phyloP scores from a whole-genome alignment of 2,888 invertebrate genomes.

The Odontomyia ornata region DNA sequence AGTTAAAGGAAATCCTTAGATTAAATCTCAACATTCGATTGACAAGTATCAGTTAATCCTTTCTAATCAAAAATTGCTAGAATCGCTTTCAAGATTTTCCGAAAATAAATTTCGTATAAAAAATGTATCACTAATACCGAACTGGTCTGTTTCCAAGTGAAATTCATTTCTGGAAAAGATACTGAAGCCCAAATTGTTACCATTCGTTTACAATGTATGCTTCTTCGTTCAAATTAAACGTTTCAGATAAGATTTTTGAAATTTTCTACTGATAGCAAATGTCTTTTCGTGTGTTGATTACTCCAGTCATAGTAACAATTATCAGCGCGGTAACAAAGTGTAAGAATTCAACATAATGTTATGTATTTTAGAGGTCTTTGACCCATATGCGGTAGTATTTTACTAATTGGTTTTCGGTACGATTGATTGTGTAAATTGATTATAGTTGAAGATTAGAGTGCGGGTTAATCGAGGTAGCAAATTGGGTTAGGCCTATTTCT shows the following conservation, averaged over 20 bases:
- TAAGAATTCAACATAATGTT: background rate
- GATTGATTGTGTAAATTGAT: too few relatives aligned
- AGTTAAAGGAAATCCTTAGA: background rate
- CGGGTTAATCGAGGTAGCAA: too few relatives aligned
- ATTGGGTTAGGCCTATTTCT: too few relatives aligned
- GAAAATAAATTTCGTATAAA: too few relatives aligned
- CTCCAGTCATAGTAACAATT: background rate
- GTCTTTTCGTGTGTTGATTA: background rate
- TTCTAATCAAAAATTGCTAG: too few relatives aligned
- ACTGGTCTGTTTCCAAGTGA: background rate
- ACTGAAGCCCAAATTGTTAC: background rate
- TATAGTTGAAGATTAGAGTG: too few relatives aligned
- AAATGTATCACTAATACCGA: too few relatives aligned
- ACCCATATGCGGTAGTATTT: too few relatives aligned
- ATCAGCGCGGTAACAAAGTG: constrained; percentile 7
- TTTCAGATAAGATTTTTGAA: background rate
- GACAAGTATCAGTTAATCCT: too few relatives aligned
- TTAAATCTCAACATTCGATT: background rate
- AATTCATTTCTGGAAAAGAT: background rate
- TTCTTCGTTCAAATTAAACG: too few relatives aligned
- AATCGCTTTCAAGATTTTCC: too few relatives aligned
- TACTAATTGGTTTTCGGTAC: too few relatives aligned
- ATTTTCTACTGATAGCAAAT: background rate
- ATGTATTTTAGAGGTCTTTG: constrained; percentile 4
- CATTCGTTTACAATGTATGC: background rate